Percentiles rank a stretch among this genome's conserved stretches.
These are phyloP conservation scores for Jacana jacana DNA, from an alignment of 2,113 vertebrate genomes.

Conservation along the genomic window DNA sequence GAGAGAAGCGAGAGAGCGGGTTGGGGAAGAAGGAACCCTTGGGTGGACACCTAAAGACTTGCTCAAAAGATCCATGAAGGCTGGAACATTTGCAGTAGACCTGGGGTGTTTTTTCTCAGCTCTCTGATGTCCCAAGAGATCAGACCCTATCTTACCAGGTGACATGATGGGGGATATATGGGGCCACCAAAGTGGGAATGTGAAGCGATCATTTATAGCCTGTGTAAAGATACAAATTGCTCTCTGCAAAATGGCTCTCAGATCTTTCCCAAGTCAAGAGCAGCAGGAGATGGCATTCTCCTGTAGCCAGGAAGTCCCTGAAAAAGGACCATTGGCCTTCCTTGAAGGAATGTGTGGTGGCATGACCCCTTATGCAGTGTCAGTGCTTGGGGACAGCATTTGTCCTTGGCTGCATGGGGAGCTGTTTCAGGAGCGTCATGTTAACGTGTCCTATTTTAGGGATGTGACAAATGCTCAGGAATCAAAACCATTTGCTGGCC, in stretches of 20 bases:
- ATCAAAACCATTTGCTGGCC: background rate
- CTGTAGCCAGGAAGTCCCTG: background rate
- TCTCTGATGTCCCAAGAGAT: background rate
- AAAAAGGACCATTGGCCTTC: background rate
- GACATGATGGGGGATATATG: background rate
- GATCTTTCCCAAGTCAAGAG: background rate
- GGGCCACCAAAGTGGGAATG: background rate
- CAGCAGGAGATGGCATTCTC: background rate
- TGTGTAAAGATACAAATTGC: rapidly evolving
- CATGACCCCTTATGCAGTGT: background rate
- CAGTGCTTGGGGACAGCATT: background rate
- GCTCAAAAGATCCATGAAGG: background rate
- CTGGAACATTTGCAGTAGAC: background rate
- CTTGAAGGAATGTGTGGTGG: background rate
- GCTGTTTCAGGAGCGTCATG: background rate
- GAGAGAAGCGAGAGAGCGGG: background rate
- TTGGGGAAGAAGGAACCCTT: background rate
- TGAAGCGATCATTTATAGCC: background rate
- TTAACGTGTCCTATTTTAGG: conserved; percentile 45
- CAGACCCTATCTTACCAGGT: background rate
- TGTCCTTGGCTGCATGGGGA: background rate
- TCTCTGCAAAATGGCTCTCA: background rate
- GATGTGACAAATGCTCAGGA: conserved; percentile 16
- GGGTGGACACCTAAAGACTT: background rate
- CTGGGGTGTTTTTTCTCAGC: background rate